A percentile compares a stretch with the other conserved stretches of the same genome.
Conservation (phyloP, 2,113 vertebrate species). For the Tympanuchus pallidicinctus region DNA sequence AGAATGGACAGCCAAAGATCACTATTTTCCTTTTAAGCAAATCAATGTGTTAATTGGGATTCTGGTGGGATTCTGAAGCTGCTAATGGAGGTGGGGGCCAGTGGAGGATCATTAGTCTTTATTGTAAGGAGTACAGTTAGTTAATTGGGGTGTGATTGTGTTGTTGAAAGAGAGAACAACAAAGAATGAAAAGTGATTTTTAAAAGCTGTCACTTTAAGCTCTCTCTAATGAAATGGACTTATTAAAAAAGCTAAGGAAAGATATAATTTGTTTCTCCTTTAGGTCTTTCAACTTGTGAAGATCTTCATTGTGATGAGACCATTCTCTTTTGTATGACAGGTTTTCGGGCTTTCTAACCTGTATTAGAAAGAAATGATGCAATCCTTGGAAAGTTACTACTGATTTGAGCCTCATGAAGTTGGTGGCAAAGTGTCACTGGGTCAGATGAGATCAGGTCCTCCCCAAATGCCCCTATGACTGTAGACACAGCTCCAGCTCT, state of each 20-base stretch:
- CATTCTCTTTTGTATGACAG: constrained; percentile 2
- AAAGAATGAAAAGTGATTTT: constrained; percentile 42
- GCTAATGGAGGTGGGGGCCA: constrained; percentile 50
- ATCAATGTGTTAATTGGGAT: constrained; percentile 72
- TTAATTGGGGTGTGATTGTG: constrained; percentile 49
- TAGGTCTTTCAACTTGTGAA: constrained; percentile 12
- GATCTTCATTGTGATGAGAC: constrained; percentile 4
- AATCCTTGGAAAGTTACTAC: constrained; percentile 35
- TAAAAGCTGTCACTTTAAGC: constrained; percentile 49
- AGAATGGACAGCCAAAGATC: constrained; percentile 57
- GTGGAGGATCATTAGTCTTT: constrained; percentile 56
- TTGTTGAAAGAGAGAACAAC: constrained; percentile 11
- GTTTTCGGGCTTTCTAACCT: constrained; percentile 47
- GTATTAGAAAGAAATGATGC: constrained; percentile 3
- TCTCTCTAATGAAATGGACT: constrained; percentile 6
- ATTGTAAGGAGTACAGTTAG: constrained; percentile 42
- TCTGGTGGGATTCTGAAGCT: constrained; percentile 66
- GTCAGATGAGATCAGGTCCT: constrained; percentile 8
- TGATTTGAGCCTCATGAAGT: not conserved
- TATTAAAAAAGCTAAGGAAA: constrained; percentile 26
- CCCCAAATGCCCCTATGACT: not conserved
- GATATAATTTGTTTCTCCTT: constrained; percentile 20
- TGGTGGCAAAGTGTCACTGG: not conserved
- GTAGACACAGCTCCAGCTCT: not conserved
- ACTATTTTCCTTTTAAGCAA: constrained; percentile 65